Evolutionary conservation across 2,888 invertebrate species (phyloP).

Genomic region (Odontomyia ornata): DNA sequence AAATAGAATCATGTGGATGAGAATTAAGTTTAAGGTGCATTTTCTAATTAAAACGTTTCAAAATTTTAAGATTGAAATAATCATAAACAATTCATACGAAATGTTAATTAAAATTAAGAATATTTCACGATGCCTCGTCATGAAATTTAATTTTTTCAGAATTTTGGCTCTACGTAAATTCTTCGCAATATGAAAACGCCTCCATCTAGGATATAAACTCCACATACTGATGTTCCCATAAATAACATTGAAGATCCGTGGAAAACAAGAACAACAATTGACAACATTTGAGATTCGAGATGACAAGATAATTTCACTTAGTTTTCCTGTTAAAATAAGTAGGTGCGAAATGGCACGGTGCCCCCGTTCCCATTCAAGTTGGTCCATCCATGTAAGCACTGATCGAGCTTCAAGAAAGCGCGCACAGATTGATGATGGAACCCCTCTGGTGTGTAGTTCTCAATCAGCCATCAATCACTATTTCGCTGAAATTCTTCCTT

Average conservation of each 20-base stretch:
- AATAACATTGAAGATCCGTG: background rate
- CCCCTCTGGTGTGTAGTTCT: background rate
- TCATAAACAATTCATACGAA: background rate
- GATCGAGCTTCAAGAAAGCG: background rate
- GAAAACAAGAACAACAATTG: conserved; percentile 29
- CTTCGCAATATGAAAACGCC: no score
- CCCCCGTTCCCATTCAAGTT: background rate
- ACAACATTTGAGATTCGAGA: conserved; percentile 31
- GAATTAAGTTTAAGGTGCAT: background rate
- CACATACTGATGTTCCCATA: background rate
- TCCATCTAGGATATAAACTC: background rate
- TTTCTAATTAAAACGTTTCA: background rate
- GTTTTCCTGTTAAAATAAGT: background rate
- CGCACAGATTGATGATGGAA: conserved; percentile 15
- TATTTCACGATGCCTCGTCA: background rate
- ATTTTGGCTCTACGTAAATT: no score
- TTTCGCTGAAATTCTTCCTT: conserved; percentile 3
- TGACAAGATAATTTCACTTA: conserved; percentile 36
- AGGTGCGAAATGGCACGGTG: background rate
- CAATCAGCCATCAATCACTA: conserved; percentile 34
- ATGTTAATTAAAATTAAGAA: background rate
- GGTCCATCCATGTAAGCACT: background rate
- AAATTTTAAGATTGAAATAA: background rate
- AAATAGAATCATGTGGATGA: background rate
- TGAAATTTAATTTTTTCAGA: no score